Base-by-base conservation (phyloP, 2,888 invertebrate species). In the Microctonus brassicae region DNA sequence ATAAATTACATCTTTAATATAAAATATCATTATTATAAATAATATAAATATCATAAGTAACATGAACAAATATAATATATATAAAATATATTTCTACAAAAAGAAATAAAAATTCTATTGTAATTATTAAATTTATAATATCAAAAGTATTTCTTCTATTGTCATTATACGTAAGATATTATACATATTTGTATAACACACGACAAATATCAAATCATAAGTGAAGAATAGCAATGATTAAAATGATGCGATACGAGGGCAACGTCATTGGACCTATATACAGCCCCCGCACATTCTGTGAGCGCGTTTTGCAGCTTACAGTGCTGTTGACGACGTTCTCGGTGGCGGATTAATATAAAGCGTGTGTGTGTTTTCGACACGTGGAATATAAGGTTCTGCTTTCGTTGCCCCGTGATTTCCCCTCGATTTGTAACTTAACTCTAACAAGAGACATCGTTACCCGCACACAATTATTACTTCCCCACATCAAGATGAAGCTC, bases 211-310 rank as follows among this genome's bases (percentile, higher is more conserved):
- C 42, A 64, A 64, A 11, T 34, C 7, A 53, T 52, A 52, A 20
- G 17, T 47, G 17, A 47, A 47, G 17, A 47, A n/a, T n/a, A 4
- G 39, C 17, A 17, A n/a, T 22, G 36, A 42, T 29, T 70, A 65
- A 52, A 36, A 61, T 47, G 52, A 64, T 39, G 53, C 53, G 61
- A 64, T 47, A 33, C 47, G 61, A 66, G 47, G 52, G 63, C 36
- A 20, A 52, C 60, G 60, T 60, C 65, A 66, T 62, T 52, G 22
- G 17, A n/a, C n/a, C 7, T 47, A 47, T 47, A 20, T 47, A 5
- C 24, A 61, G 62, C 66, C 67, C 67, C 34, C 62, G 71, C 66
- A 55, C 71, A 55, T 61, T 66, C 24, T n/a, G 20, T 42, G 33
- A 53, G 52, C 36, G 36, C 60, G 42, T 58, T 33, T 33, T 53